Percentiles rank a stretch among this genome's conserved stretches.
These are phyloP conservation scores for Mylabris phalerata DNA, from an alignment of 1,140 invertebrate genomes.

Conservation along the genomic window DNA sequence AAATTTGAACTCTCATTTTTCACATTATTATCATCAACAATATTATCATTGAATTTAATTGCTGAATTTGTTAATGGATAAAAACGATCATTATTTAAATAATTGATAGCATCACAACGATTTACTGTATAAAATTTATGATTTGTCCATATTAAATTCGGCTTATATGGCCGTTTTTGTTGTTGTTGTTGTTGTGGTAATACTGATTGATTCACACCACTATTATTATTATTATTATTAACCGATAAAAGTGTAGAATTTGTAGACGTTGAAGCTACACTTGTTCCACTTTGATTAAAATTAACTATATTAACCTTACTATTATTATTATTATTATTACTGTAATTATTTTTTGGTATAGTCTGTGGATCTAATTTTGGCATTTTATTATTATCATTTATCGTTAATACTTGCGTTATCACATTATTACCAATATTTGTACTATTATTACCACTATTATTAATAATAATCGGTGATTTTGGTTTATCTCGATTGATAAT, in stretches of 20 bases:
- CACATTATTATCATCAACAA: background rate
- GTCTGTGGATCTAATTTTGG: conserved; percentile 14
- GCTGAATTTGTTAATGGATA: conserved; percentile 30
- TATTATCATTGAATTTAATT: conserved; percentile 20
- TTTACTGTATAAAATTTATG: conserved; percentile 32
- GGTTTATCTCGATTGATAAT: too few relatives aligned
- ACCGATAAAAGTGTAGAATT: background rate
- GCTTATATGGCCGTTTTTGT: conserved; percentile 12
- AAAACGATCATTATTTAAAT: conserved; percentile 26
- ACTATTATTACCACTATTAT: too few relatives aligned
- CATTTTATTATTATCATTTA: conserved; percentile 13
- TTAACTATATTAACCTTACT: background rate
- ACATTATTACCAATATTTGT: too few relatives aligned
- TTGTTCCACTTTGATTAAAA: background rate
- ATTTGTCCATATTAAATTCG: conserved; percentile 29
- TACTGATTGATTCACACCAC: background rate
- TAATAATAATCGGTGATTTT: too few relatives aligned
- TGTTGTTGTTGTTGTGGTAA: background rate
- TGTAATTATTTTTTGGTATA: too few relatives aligned
- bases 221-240: background rate
- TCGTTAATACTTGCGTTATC: too few relatives aligned
- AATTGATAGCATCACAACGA: conserved; percentile 19
- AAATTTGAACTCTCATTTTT: background rate
- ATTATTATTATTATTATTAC: too few relatives aligned
- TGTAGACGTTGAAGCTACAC: background rate